Base-by-base conservation (phyloP, 2,888 invertebrate species). In the Eueremaeus valkanovi region DNA sequence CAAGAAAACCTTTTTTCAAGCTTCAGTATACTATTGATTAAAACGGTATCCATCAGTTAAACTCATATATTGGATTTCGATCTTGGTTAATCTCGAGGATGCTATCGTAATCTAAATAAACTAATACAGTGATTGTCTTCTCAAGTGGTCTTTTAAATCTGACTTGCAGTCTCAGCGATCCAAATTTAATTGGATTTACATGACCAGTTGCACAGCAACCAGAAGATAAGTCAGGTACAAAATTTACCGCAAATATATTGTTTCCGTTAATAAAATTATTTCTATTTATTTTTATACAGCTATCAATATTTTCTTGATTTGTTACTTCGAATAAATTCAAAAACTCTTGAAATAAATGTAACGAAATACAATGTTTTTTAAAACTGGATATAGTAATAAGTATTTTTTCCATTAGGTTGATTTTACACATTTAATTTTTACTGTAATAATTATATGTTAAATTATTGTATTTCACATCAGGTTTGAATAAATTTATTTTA, bases 231-330 rank as follows among this genome's bases (percentile, higher is more conserved):
- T 74, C 74, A 16, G 74, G 74, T 16, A 45, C 21, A 16, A 74
- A 70, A 18, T 66, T 74, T 21, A 74, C 66, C 18, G 24, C 70
- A 70, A 68, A 68, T 1, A 74, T 68, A 3, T n/a, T 42, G 13
- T 66, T 40, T 18, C 36, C 49, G 18, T 68, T 45, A 1, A 16
- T 29, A 18, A 27, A 74, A 16, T 66, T 27, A 8, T 74, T 33
- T 29, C 42, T 29, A 1, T 33, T 49, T 13, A 74, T 27, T 13
- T 9, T 45, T 3, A 74, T 33, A 24, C 21, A n/a, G 1, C 45
- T 31, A 3, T 74, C 70, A 0, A 31, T 27, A 11, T 31, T 24
- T 18, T 31, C 42, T 24, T 73, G 73, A 33, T 51, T 49, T 27
- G 73, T 49, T 16, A 51, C 8, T 16, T 27, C 29, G 16, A 29